Base-by-base conservation (phyloP, 2,888 invertebrate species). In the Drosophila aldrichi region DNA sequence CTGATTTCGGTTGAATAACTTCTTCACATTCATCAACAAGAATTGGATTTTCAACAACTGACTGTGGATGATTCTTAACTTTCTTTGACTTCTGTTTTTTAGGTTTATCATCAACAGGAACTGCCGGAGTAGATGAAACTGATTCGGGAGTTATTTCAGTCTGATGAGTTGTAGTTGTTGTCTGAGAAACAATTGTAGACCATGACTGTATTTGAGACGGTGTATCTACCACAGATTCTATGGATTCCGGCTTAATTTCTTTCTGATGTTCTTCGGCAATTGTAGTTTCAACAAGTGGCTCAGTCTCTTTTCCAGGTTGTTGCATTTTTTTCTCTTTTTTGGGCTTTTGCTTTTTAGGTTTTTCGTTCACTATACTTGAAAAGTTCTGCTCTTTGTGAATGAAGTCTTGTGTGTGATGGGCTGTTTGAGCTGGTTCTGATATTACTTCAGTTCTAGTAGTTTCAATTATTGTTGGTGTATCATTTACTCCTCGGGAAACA, bases 151-250 rank as follows among this genome's bases (percentile, higher is more conserved):
- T 14, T 8, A 10, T 34, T 63, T 64, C 60, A 7, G 34, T n/a
- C 9, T 20, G 18, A n/a, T 32, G 32, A 18, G 57, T 51, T 57
- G 65, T 49, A 5, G 56, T 40, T 54, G 43, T 52, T 20, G 81
- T 62, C 54, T 82, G 79, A 8, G 84, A 74, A 46, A 83, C 84
- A 16, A 84, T 78, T 2, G 82, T 72, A 0, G 82, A 82, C 82
- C 82, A 82, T 1, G 84, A 79, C 12, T 52, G 56, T 16, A 55
- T 51, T 48, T 41, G 36, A 3, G 63, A 38, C 0, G 60, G 25
- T 0, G 6, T 8, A 29, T 64, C 63, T 20, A n/a, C 43, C 14
- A 44, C 6, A 22, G 22, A 3, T 44, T 18, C 18, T 5, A 41
- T 20, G 18, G 2, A 5, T 10, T 44, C 43, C 5, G 43, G 14